Base-by-base conservation (phyloP, 2,797 vertebrate genomes). In the Tiaroga cobitis region DNA sequence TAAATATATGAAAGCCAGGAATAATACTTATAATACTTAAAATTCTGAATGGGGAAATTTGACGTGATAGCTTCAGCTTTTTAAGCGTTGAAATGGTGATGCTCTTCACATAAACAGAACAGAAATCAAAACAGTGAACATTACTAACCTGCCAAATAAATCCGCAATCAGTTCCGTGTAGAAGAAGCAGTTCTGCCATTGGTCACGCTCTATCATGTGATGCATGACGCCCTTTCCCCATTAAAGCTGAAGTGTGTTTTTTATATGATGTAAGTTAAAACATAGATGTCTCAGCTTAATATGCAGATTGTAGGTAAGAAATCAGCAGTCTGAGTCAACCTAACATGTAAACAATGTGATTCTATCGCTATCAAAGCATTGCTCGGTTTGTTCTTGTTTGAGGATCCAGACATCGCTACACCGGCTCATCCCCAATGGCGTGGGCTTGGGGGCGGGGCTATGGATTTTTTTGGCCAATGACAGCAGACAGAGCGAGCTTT, bases 151-250 rank as follows among this genome's bases (percentile, higher is more conserved):
- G 88, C 78, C 81, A 75, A 46, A 70, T 83, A 88, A 89, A 90
- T 80, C 87, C 85, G 86, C 79, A 84, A 85, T 79, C 39, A 90
- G 67, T 95, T 94, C 94, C 93, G 94, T 92, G 94, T 92, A 5
- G n/a, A 67, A 56, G 24, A 88, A 29, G 3, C 2, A 59, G 83
- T 73, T 9, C 39, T 84, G 43, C 90, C 68, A 93, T 95, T 95
- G 93, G 94, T 67, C 80, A 37, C 2, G 51, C 16, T 10, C 0
- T 0, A n/a, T 6, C 91, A 91, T 29, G 90, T 93, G 90, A 84
- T 0, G 11, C 26, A 26, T 85, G 39, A 78, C 88, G 85, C 80
- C 7, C 29, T 32, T 65, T 65, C 16, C 54, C 41, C 2, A 7
- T 32, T 65, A 59, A 56, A 56, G 51, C 61, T 15, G 15, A 78